phyloP scores from a whole-genome alignment of 2,888 invertebrate species.

The Chymomyza caudatula region DNA sequence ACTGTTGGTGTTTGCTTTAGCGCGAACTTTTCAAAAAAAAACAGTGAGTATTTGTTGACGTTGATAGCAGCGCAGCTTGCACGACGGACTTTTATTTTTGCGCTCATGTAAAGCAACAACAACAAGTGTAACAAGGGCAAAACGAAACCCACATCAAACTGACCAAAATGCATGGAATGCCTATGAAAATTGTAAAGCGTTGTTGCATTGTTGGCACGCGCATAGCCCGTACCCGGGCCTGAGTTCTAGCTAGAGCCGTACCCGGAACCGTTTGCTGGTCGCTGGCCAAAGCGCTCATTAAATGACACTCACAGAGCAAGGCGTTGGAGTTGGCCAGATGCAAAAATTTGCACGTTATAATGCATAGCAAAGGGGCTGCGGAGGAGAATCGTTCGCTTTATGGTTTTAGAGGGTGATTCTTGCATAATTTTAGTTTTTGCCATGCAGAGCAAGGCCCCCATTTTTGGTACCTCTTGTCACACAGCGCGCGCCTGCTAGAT shows the following conservation, averaged over 20 bases:
- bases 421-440: conserved; percentile 73
- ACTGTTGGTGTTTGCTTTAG: conserved; percentile 47
- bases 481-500: conserved; percentile 29
- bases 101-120: conserved; percentile 14
- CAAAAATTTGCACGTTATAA: conserved; percentile 65
- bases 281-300: conserved; percentile 63
- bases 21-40: conserved; percentile 45
- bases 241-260: conserved; percentile 1
- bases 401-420: conserved; percentile 15
- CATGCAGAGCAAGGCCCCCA: conserved; percentile 39
- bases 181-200: conserved; percentile 64
- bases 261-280: not conserved
- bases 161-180: conserved; percentile 70
- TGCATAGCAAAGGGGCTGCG: conserved; percentile 38
- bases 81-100: conserved; percentile 10
- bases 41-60: conserved; percentile 47
- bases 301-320: conserved; percentile 64
- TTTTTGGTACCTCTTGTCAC: conserved; percentile 54
- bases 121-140: conserved; percentile 32
- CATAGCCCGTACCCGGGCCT: not conserved
- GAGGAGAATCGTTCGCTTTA: not conserved
- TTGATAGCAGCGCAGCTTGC: conserved; percentile 34
- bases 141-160: conserved; percentile 68
- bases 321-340: conserved; percentile 13
- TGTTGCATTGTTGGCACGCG: conserved; percentile 37